Evolutionary conservation across 2,888 invertebrate genomes (phyloP).

Genomic region (Mesorhabditis spiculigera): DNA sequence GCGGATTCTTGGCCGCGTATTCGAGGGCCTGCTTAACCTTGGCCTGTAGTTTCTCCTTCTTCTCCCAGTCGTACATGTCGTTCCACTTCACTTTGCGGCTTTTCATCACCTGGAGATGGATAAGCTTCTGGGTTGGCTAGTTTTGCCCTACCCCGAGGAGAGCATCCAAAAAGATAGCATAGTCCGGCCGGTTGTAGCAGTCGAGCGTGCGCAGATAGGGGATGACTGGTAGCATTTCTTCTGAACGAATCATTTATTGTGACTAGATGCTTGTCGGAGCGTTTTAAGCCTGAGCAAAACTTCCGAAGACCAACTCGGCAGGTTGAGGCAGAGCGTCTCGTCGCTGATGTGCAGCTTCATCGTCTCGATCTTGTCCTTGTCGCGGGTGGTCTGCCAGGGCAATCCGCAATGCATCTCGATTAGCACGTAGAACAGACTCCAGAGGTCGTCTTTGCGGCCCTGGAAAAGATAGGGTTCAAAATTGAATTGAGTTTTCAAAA

Average conservation of each 20-base stretch:
- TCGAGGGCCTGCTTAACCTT: background rate
- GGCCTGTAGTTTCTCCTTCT: background rate
- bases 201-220: constrained; percentile 30
- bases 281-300: background rate
- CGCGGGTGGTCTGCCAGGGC: constrained; percentile 41
- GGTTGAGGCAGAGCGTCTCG: background rate
- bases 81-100: background rate
- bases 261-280: no score
- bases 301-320: background rate
- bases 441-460: constrained; percentile 28
- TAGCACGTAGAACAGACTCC: constrained; percentile 24
- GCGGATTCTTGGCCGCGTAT: background rate
- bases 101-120: background rate
- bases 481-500: background rate
- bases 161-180: constrained; percentile 14
- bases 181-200: constrained; percentile 41
- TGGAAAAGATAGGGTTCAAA: background rate
- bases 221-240: constrained; percentile 22
- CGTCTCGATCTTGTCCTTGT: constrained; percentile 17
- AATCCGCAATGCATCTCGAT: constrained; percentile 67
- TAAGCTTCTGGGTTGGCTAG: background rate
- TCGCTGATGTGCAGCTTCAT: background rate
- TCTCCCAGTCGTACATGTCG: background rate
- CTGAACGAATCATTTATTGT: constrained; percentile 11
- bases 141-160: background rate